Conservation (phyloP, 2,888 invertebrate genomes). For the Apotomis capreana region DNA sequence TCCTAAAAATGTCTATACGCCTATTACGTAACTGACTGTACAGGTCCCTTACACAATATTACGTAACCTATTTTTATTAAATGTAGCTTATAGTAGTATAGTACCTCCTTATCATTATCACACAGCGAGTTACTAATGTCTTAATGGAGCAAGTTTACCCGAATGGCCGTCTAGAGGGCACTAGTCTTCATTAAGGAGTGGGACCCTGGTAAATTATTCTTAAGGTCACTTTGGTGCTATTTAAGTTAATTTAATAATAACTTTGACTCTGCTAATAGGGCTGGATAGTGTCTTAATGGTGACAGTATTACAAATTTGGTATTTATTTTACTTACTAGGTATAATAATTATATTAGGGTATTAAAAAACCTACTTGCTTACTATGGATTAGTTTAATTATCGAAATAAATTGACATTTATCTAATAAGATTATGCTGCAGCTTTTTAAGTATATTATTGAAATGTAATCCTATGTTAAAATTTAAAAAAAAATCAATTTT, state of each 20-base stretch:
- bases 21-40: background rate
- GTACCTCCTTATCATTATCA: constrained; percentile 12
- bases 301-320: background rate
- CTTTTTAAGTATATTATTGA: no score
- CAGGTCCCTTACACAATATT: background rate
- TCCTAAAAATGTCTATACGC: no score
- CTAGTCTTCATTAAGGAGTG: constrained; percentile 77
- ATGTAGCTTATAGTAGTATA: background rate
- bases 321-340: background rate
- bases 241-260: constrained; percentile 79
- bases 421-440: no score
- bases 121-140: constrained; percentile 70
- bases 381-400: no score
- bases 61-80: constrained; percentile 13
- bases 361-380: no score
- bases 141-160: constrained; percentile 77
- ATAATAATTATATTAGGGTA: no score
- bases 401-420: no score
- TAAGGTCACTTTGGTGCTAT: constrained; percentile 79
- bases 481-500: no score
- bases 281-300: constrained; percentile 9
- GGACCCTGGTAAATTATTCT: constrained; percentile 78
- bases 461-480: no score
- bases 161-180: constrained; percentile 75
- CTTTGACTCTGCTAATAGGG: constrained; percentile 51